phyloP scores from a whole-genome alignment of 1,140 invertebrate genomes.

The Ectropis grisescens region DNA sequence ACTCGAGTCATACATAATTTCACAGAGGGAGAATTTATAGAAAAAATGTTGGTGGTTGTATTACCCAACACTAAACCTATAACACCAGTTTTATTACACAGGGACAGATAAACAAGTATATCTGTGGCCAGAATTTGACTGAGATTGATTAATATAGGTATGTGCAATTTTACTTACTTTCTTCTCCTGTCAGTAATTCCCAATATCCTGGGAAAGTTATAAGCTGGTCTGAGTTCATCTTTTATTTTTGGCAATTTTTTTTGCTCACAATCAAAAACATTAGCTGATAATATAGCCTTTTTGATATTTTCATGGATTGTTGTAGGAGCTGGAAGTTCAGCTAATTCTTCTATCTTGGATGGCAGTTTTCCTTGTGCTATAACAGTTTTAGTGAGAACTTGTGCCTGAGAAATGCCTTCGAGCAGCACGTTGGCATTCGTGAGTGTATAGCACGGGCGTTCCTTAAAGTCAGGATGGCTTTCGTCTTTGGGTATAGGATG shows the following conservation, averaged over 20 bases:
- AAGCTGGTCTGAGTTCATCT: conserved; percentile 77
- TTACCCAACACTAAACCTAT: no score
- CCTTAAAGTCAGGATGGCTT: conserved; percentile 76
- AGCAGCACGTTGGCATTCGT: conserved; percentile 76
- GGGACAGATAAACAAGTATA: no score
- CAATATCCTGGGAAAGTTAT: conserved; percentile 77
- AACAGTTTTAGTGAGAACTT: conserved; percentile 81
- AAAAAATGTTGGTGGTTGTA: no score
- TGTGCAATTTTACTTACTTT: no score
- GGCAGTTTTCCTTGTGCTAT: conserved; percentile 75
- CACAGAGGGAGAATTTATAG: no score
- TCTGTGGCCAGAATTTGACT: no score
- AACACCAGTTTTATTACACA: no score
- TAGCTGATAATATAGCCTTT: conserved; percentile 76
- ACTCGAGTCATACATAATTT: no score
- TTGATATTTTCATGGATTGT: conserved; percentile 70
- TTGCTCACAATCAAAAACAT: conserved; percentile 84
- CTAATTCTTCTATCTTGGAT: conserved; percentile 63
- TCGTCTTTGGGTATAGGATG: conserved; percentile 53
- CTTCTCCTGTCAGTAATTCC: conserved; percentile 79
- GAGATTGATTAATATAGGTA: no score
- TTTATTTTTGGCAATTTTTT: conserved; percentile 80
- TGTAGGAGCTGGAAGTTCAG: conserved; percentile 57
- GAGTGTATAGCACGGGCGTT: conserved; percentile 71
- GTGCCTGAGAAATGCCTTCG: conserved; percentile 79